Evolutionary conservation across 23 tunicate genomes (phyloP).

Genomic region (Botrylloides violaceus): DNA sequence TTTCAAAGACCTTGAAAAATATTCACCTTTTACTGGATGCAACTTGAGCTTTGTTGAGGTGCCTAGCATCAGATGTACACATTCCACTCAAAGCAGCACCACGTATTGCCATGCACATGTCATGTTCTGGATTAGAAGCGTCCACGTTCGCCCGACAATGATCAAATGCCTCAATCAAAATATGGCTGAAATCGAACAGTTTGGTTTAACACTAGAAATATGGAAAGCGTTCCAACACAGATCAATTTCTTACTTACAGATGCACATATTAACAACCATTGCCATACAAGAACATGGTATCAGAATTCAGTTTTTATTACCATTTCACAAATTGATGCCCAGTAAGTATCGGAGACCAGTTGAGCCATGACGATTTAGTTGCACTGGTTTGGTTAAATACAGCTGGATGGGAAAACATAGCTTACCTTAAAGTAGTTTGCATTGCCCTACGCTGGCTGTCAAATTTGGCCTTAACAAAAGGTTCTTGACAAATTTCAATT

Average conservation of each 20-base stretch:
- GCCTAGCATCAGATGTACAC: slow-evolving; percentile 23
- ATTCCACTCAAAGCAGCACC: slow-evolving; percentile 88
- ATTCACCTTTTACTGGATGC: slow-evolving; percentile 14
- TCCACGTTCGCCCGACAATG: slow-evolving; percentile 76
- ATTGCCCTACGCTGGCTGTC: slow-evolving; percentile 7
- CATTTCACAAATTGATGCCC: too few relatives aligned
- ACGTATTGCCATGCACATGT: slow-evolving; percentile 78
- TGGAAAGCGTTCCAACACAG: too few relatives aligned
- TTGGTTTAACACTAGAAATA: too few relatives aligned
- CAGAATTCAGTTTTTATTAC: too few relatives aligned
- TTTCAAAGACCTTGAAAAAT: too few relatives aligned
- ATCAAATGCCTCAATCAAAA: slow-evolving; percentile 48
- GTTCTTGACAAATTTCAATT: slow-evolving; percentile 21
- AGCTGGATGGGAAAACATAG: too few relatives aligned
- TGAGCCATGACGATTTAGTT: too few relatives aligned
- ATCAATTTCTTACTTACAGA: too few relatives aligned
- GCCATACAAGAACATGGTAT: too few relatives aligned
- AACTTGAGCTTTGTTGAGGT: background rate
- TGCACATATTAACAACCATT: too few relatives aligned
- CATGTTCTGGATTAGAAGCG: slow-evolving; percentile 33
- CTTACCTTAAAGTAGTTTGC: slow-evolving; percentile 18
- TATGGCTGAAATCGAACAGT: slow-evolving; percentile 23
- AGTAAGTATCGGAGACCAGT: too few relatives aligned
- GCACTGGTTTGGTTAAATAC: too few relatives aligned
- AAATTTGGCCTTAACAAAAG: slow-evolving; percentile 5